A percentile compares a stretch with the other conserved stretches of the same genome.
These are phyloP conservation scores for Neotoxoptera formosana DNA, from an alignment of 1,140 invertebrate species.

Conservation along the genomic window DNA sequence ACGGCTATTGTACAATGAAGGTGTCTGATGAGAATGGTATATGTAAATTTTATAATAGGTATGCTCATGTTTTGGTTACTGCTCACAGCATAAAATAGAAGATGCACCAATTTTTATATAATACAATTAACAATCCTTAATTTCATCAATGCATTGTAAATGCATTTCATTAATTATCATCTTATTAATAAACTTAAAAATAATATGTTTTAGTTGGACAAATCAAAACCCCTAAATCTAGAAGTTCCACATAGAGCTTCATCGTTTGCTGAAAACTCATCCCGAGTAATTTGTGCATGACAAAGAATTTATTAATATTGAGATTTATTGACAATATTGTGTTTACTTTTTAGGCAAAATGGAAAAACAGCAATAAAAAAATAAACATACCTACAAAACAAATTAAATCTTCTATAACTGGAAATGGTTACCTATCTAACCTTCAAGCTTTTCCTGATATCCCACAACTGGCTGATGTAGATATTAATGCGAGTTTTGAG, in stretches of 20 bases:
- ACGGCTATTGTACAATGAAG: neutral
- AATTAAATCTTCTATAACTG: neutral
- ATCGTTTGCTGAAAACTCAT: neutral
- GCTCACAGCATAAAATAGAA: neutral
- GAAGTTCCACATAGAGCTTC: neutral
- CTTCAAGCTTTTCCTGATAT: slow-evolving; percentile 51
- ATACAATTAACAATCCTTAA: neutral
- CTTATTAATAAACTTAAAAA: neutral
- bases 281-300: neutral
- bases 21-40: neutral
- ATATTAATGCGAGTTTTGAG: slow-evolving; percentile 47
- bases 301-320: neutral
- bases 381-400: neutral
- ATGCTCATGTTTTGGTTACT: neutral
- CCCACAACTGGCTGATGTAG: slow-evolving; percentile 49
- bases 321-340: neutral
- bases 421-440: slow-evolving; percentile 1
- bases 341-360: slow-evolving; percentile 22
- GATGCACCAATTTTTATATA: too few relatives aligned
- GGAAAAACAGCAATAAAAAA: slow-evolving; percentile 37
- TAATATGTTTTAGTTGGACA: slow-evolving; percentile 19
- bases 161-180: too few relatives aligned
- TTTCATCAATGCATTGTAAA: neutral
- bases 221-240: slow-evolving; percentile 9
- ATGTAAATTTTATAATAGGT: neutral